These are phyloP conservation scores for Mesoligia furuncula DNA, from an alignment of 2,888 invertebrate species.

Conservation along the genomic window DNA sequence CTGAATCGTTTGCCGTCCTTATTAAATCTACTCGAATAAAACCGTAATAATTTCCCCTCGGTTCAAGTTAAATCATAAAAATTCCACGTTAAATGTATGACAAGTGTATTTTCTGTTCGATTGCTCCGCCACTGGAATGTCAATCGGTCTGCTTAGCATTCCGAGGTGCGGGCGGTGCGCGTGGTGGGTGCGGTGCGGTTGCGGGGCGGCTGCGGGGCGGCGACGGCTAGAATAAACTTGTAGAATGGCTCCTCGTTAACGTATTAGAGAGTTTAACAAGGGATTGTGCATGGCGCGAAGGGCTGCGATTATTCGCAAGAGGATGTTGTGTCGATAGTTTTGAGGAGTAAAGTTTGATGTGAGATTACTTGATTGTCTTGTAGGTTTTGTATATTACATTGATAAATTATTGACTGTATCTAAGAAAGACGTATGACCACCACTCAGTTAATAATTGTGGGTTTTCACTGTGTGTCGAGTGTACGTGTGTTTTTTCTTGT, in stretches of 20 bases:
- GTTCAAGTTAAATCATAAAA: conserved; percentile 77
- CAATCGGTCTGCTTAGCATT: conserved; percentile 78
- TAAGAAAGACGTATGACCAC: not conserved
- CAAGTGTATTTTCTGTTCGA: conserved; percentile 88
- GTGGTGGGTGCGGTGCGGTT: conserved; percentile 47
- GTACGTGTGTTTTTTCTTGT: too few relatives aligned
- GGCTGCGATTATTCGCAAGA: conserved; percentile 50
- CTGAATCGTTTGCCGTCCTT: conserved; percentile 48
- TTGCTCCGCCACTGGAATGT: conserved; percentile 82
- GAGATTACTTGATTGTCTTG: conserved; percentile 6
- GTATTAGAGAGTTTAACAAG: conserved; percentile 75
- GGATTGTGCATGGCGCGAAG: conserved; percentile 53
- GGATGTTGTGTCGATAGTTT: conserved; percentile 44
- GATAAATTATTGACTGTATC: not conserved
- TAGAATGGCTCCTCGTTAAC: conserved; percentile 79
- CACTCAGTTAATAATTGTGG: too few relatives aligned
- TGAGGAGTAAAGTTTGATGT: not conserved
- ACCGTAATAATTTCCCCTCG: conserved; percentile 66
- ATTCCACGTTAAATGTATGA: conserved; percentile 84
- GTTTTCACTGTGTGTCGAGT: too few relatives aligned
- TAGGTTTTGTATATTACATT: not conserved
- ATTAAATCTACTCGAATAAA: conserved; percentile 61
- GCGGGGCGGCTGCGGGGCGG: conserved; percentile 33
- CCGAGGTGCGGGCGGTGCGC: conserved; percentile 61
- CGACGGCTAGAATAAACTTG: conserved; percentile 72